Conservation (phyloP, 2,113 vertebrate genomes). For the Tyrannus savana region DNA sequence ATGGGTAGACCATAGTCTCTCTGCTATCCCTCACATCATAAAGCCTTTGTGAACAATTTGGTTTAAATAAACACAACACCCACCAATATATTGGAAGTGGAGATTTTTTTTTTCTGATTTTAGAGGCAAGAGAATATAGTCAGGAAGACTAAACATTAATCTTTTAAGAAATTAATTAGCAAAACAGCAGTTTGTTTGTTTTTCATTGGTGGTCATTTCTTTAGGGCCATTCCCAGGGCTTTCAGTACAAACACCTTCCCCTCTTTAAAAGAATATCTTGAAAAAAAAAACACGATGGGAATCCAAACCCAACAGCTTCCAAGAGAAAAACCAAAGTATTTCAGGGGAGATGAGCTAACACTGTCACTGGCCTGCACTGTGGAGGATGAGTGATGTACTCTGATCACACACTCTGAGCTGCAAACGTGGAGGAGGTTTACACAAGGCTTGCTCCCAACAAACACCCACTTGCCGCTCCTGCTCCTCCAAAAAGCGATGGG, state of each 20-base stretch:
- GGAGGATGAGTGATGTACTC: background rate
- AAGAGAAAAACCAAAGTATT: background rate
- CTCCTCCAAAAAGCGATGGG: background rate
- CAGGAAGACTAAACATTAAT: background rate
- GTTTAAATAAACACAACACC: background rate
- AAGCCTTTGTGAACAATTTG: background rate
- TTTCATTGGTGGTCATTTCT: background rate
- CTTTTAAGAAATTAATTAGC: background rate
- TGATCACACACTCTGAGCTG: background rate
- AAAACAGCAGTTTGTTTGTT: background rate
- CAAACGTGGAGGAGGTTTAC: background rate
- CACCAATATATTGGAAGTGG: background rate
- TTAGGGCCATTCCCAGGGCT: background rate
- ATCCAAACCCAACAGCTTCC: background rate
- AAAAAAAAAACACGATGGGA: background rate
- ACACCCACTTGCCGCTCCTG: background rate
- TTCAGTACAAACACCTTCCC: fast-evolving
- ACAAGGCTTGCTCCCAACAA: background rate
- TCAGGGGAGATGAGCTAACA: background rate
- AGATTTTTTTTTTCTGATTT: background rate
- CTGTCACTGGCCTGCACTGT: background rate
- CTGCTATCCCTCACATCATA: background rate
- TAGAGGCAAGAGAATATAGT: background rate
- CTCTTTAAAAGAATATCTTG: background rate
- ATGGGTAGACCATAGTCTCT: background rate